Evolutionary conservation across 2,113 vertebrate genomes (phyloP), one percentile per base, ranked within the genome.

Genomic region (Macrotis lagotis): DNA sequence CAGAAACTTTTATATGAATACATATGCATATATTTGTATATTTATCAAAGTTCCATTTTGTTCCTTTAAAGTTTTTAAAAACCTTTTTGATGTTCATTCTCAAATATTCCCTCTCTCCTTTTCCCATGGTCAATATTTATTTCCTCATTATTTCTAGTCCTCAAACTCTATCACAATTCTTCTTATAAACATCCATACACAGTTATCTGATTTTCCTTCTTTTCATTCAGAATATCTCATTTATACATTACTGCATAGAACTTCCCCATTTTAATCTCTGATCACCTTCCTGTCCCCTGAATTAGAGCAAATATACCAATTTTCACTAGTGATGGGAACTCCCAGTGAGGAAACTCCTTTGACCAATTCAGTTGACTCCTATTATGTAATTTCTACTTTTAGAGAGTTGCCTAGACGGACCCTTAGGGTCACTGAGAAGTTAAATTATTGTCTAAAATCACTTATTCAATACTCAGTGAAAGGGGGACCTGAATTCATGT

Each of bases 191-290:
- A 11, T 48, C 89, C 88, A 48, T 37, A 50, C 49, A 51, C 16
- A 6, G 93, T 19, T 92, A 44, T 25, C 44, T 92, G 49, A 52
- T 90, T 92, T 96, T 94, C 25, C 89, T 92, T 16, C 48, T 94
- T 94, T 91, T 95, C 19, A 91, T 51, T 83, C 49, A 66, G 28
- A 74, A 91, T 94, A 25, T 94, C 8, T 12, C 48, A 83, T 52
- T 89, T 91, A 59, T n/a, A 91, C 91, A 48, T 16, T 94, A 50
- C 1, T 53, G 48, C 7, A 93, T 83, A 24, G 8, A 14, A 48
- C 25, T 83, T 31, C 10, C 26, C 92, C 47, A 48, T 22, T 74
- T 74, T 74, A 74, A 93, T 66, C 25, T 91, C 6, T 25, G 83
- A 89, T 95, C 12, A 50, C 51, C 66, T 53, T 26, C 9, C 50